Evolutionary conservation across 2,888 invertebrate genomes (phyloP).

Genomic region (Dryobota labecula): DNA sequence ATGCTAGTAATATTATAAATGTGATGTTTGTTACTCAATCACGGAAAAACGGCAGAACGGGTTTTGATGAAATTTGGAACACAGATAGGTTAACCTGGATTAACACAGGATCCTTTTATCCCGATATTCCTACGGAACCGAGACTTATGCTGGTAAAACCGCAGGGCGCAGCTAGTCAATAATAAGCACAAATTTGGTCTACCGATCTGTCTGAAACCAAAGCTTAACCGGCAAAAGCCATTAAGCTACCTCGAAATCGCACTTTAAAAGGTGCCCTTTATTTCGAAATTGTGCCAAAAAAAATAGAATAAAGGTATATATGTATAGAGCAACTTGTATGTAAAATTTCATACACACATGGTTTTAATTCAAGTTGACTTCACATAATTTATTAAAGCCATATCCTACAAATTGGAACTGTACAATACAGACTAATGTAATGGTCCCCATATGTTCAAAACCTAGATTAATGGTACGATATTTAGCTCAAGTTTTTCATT

Average conservation of each 20-base stretch:
- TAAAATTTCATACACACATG: background rate
- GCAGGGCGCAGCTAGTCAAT: too few relatives aligned
- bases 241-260: background rate
- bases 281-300: background rate
- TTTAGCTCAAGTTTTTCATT: constrained; percentile 18
- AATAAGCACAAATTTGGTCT: too few relatives aligned
- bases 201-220: background rate
- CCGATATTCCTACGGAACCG: too few relatives aligned
- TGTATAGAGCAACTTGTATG: background rate
- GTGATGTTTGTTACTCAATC: too few relatives aligned
- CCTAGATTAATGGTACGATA: background rate
- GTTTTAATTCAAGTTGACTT: background rate
- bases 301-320: background rate
- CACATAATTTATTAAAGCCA: background rate
- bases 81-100: too few relatives aligned
- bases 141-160: too few relatives aligned
- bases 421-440: background rate
- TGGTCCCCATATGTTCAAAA: background rate
- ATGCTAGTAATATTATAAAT: too few relatives aligned
- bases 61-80: too few relatives aligned
- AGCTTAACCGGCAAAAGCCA: background rate
- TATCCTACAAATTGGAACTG: background rate
- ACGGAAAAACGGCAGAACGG: too few relatives aligned
- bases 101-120: too few relatives aligned
- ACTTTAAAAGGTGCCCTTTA: background rate